Base-by-base conservation (phyloP, 2,888 invertebrate genomes). In the Lithosia quadra region DNA sequence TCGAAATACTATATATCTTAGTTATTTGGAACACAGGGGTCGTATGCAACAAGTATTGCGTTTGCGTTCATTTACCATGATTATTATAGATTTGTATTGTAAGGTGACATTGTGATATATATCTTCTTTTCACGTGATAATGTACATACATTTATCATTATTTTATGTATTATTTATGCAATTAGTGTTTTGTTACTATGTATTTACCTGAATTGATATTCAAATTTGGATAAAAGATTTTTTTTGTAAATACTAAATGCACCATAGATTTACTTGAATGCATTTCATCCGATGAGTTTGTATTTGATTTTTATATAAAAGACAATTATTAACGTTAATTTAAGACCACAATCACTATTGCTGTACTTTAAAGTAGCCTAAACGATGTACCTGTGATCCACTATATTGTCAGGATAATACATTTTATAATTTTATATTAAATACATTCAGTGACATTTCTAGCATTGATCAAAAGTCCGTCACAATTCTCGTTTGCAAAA, bases 281-380 rank as follows among this genome's bases (percentile, higher is more conserved):
- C 84, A 84, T 88, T 83, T 83, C 67, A 81, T 72, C 87, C 84
- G 85, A 87, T 87, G 80, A 67, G 83, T 86, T 86, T 75, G 62
- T 71, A 75, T 73, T 65, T 64, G 56, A 69, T 70, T 74, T 80
- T 86, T 89, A 83, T 86, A 79, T 84, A 89, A 91, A 92, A 92
- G 90, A 92, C 91, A 90, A 81, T 87, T 84, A 53, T 53, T 34
- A 58, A 70, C 75, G 73, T 77, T 79, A 67, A 67, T 77, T 63
- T 78, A 75, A 69, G 72, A 78, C 75, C 75, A 80, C 73, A 77
- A 75, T 75, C 63, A 67, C 65, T 43, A 65, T 43, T 60, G 24
- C 61, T 78, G 72, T 75, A 68, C 60, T 75, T 49, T 71, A 72
- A 74, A 63, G 73, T 80, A 83, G 80, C 80, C 77, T 84, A 78